Evolutionary conservation across 2,888 invertebrate genomes (phyloP), one percentile per base, ranked within the genome.

Genomic region (Epinotia brunnichana): DNA sequence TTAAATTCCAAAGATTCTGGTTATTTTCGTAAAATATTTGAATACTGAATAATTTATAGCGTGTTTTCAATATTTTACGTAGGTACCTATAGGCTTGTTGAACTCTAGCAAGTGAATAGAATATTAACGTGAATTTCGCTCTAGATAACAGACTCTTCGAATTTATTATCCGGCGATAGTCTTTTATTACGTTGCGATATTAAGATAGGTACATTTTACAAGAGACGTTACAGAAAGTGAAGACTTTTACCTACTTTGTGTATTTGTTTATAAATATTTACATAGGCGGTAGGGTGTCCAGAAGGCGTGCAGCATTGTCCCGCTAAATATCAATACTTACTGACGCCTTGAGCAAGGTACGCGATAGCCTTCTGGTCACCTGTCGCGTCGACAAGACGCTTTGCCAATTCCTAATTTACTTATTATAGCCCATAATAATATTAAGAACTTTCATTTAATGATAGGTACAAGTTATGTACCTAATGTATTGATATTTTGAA

Each of bases 61-160:
- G 35, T 72, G 72, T 72, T 72, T 62, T 72, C 72, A 67, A 72
- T 72, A 72, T 72, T 72, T 67, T 67, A 67, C 60, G 21, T 61
- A 67, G 54, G 21, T 61, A 21, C 60, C 54, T 67, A 21, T 54
- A 35, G 56, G 67, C 61, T 60, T 72, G 59, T 66, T 71, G 67
- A 63, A 63, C 56, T 56, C 63, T 29, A 57, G 70, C 56, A 41
- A 70, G 57, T 51, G 63, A 56, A 63, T 59, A 57, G 70, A 70
- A 70, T 70, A 70, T 70, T 70, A 70, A 70, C 57, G 57, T 70
- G 56, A 70, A 48, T 56, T 70, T 44, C 21, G 70, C 63, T 70
- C 21, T 48, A 57, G 48, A 70, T 70, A 57, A 56, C 44, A 70
- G 63, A 48, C 48, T 63, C 70, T 35, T 44, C 19, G 21, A 51